Percentiles rank a stretch among this genome's conserved stretches.
Evolutionary conservation across 2,113 vertebrate species (phyloP).

Genomic region (Microcebus griseorufus): DNA sequence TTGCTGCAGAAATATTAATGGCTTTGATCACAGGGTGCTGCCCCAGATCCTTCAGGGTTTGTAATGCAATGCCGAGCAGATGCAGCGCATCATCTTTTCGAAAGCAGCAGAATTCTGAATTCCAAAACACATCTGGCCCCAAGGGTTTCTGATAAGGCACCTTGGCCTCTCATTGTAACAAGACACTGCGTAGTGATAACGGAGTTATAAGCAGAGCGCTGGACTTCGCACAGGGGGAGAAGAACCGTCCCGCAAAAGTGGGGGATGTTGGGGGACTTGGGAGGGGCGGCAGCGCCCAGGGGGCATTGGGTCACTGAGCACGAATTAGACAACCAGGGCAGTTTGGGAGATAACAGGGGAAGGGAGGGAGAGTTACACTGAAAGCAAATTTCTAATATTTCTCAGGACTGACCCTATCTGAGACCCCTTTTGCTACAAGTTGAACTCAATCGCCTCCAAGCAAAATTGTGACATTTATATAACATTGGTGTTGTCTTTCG

Average conservation of each 20-base stretch:
- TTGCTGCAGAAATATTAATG: neutral
- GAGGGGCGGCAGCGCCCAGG: neutral
- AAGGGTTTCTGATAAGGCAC: neutral
- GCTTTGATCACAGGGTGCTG: neutral
- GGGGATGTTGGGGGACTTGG: neutral
- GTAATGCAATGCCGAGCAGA: neutral
- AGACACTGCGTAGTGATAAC: accelerated
- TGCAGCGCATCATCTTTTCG: accelerated
- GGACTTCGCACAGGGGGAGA: neutral
- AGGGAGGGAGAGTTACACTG: accelerated
- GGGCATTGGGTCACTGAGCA: too few relatives aligned
- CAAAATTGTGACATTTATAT: neutral
- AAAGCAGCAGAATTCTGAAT: neutral
- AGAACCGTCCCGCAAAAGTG: neutral
- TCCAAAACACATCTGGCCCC: neutral
- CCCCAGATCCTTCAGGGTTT: neutral
- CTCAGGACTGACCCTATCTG: neutral
- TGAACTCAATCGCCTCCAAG: neutral
- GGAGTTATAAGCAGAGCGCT: neutral
- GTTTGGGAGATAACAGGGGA: neutral
- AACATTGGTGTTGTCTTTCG: accelerated
- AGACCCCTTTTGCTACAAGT: neutral
- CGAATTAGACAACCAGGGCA: accelerated
- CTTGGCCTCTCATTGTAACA: neutral
- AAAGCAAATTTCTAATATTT: neutral